These are phyloP conservation scores for Polyommatus iphigenia DNA, from an alignment of 2,888 invertebrate genomes.

Conservation along the genomic window DNA sequence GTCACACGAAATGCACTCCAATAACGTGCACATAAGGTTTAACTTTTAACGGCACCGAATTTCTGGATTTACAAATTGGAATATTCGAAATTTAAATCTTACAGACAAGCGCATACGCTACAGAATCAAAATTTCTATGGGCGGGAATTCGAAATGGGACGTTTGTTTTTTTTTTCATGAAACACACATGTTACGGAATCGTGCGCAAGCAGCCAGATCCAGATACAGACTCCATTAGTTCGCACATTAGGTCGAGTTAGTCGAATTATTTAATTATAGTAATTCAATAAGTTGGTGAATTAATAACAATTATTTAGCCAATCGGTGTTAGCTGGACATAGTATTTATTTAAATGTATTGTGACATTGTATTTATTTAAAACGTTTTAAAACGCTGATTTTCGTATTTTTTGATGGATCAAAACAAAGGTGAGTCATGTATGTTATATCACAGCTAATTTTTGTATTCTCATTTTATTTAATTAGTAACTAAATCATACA, in stretches of 20 bases:
- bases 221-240: constrained; percentile 75
- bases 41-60: constrained; percentile 42
- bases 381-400: constrained; percentile 30
- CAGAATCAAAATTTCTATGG: constrained; percentile 28
- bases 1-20: constrained; percentile 47
- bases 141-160: constrained; percentile 40
- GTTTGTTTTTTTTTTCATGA: constrained; percentile 61
- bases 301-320: constrained; percentile 69
- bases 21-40: constrained; percentile 45
- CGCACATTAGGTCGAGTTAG: constrained; percentile 77
- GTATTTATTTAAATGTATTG: constrained; percentile 57
- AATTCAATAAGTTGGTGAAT: constrained; percentile 76
- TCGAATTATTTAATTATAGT: constrained; percentile 79
- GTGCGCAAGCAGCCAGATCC: constrained; percentile 69
- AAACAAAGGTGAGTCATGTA: constrained; percentile 61
- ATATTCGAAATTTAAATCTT: constrained; percentile 45
- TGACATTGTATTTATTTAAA: constrained; percentile 54
- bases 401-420: constrained; percentile 56
- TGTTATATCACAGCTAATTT: not conserved
- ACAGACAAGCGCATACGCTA: constrained; percentile 47
- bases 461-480: not conserved
- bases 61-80: constrained; percentile 38
- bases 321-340: constrained; percentile 56
- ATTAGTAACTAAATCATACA: too few species aligned
- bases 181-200: constrained; percentile 63